Conservation (phyloP, 2,797 vertebrate genomes). For the Semaprochilodus insignis region DNA sequence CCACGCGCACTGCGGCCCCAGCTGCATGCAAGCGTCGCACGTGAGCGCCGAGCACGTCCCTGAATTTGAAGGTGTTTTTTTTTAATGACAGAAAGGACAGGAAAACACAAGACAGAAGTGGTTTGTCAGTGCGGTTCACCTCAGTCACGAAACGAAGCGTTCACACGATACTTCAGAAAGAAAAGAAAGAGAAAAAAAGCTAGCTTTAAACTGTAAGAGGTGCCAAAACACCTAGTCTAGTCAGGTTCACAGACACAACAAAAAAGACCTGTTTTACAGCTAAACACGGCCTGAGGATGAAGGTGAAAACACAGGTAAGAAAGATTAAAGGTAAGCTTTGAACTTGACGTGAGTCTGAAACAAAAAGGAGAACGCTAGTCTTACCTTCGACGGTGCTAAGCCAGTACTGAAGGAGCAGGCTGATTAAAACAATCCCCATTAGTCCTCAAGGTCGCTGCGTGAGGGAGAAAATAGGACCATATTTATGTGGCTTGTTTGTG, state of each 20-base stretch:
- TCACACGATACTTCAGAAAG: slow-evolving; percentile 19
- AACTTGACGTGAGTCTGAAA: background rate
- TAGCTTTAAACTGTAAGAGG: background rate
- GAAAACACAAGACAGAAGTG: slow-evolving; percentile 25
- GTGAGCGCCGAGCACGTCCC: slow-evolving; percentile 87
- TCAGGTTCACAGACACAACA: background rate
- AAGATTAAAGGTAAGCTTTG: background rate
- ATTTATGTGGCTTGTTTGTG: slow-evolving; percentile 63
- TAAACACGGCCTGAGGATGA: background rate
- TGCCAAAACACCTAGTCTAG: background rate
- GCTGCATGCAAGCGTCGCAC: slow-evolving; percentile 91
- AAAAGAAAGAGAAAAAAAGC: slow-evolving; percentile 1
- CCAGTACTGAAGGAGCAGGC: slow-evolving; percentile 90
- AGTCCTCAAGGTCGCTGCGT: slow-evolving; percentile 87
- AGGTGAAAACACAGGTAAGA: background rate
- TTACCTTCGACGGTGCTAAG: slow-evolving; percentile 90
- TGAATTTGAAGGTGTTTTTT: slow-evolving; percentile 61
- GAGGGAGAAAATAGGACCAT: slow-evolving; percentile 74
- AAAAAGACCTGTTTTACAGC: too few species aligned
- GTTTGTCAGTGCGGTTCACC: slow-evolving; percentile 35
- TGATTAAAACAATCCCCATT: slow-evolving; percentile 95
- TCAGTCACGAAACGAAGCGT: slow-evolving; percentile 6
- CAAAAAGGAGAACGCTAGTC: slow-evolving; percentile 45
- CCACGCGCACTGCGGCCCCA: slow-evolving; percentile 91
- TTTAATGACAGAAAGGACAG: background rate